Conservation (phyloP, 2,113 vertebrate species). For the Oncorhynchus mykiss region DNA sequence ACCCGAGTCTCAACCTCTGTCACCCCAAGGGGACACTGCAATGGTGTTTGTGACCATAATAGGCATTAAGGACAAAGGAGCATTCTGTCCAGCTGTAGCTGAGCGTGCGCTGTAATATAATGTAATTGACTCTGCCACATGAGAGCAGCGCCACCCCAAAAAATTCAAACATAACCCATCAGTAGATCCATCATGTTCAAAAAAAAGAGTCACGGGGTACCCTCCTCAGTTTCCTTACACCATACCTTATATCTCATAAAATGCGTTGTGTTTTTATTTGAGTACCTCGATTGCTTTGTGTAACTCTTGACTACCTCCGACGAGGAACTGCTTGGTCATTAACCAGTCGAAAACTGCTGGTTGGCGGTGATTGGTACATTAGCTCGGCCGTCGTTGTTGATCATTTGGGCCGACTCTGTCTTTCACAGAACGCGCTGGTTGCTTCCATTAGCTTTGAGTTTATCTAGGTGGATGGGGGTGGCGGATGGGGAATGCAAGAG, state of each 20-base stretch:
- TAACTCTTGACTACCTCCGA: not conserved
- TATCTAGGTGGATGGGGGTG: too few relatives aligned
- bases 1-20: not conserved
- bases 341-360: not conserved
- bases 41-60: not conserved
- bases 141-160: not conserved
- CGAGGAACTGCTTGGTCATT: not conserved
- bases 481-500: not conserved
- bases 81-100: not conserved
- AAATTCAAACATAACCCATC: not conserved
- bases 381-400: not conserved
- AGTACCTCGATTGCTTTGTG: not conserved
- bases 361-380: conserved; percentile 22
- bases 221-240: not conserved
- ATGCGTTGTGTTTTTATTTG: not conserved
- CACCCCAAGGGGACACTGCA: not conserved
- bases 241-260: too few relatives aligned
- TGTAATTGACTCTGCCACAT: not conserved
- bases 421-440: not conserved
- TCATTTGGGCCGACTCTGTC: not conserved
- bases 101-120: conserved; percentile 3
- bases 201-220: not conserved
- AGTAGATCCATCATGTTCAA: not conserved
- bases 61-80: not conserved
- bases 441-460: too few relatives aligned